Evolutionary conservation across 64 coral and sea anemone genomes (phyloP), one percentile per base, ranked within the genome.

Genomic region (Pachyseris speciosa): DNA sequence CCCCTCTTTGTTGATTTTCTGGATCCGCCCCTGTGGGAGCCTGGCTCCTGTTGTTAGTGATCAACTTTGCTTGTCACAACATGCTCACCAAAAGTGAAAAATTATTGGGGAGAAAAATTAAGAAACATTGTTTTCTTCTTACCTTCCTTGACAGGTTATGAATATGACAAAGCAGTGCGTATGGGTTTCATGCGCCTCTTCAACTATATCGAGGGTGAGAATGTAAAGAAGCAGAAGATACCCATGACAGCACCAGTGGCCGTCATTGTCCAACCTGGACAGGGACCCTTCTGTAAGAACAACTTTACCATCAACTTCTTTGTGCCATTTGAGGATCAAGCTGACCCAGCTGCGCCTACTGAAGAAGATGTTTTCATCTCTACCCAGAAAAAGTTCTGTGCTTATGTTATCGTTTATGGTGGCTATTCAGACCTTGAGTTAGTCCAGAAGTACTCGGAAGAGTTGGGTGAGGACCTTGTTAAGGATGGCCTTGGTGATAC

Each of bases 271-370:
- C 79, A 97, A 26, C 69, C 92, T 36, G 86, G 69, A 1, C 80
- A 93, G 44, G 95, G 95, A 13, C 80, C 91, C 3, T 97, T 89
- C 63, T 86, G 86, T 44, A 85, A 90, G 32, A 75, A 68, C 13
- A 97, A 93, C 70, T 94, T 97, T 42, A 97, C 91, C 8, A 41
- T 86, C 61, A 94, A 89, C 78, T 97, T 97, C 39, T 97, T 97
- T 36, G 83, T 93, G 17, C 86, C 95, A 24, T 97, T 90, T 80
- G 64, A 90, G 16, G 49, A 86, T 13, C 95, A 97, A 86, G 40
- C 24, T 0, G 32, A 86, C 8, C 91, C 95, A 32, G 84, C 85
- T 70, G 60, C 61, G 1, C 91, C 95, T 32, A 67, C 80, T 12
- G 39, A 69, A 9, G 47, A 91, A 53, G 91, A 85, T 57, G 64